These are phyloP conservation scores for Escarpia spicata DNA, from an alignment of 2,888 invertebrate species.

Conservation along the genomic window DNA sequence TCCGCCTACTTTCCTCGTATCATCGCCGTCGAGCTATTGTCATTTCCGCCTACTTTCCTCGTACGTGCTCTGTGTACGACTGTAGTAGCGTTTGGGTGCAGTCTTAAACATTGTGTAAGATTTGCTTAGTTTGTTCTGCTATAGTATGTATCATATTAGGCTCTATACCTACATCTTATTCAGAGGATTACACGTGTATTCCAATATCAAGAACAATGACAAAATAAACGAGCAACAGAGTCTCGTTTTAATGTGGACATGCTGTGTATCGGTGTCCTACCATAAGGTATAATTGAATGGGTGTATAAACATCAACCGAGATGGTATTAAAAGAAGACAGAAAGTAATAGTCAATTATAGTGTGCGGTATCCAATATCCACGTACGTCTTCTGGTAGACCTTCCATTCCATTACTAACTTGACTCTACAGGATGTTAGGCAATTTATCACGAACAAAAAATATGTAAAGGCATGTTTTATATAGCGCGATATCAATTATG, in stretches of 20 bases:
- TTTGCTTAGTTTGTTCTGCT: background rate
- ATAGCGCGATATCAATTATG: background rate
- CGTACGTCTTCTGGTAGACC: too few relatives aligned
- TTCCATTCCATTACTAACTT: too few relatives aligned
- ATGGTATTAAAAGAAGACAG: background rate
- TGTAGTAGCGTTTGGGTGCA: background rate
- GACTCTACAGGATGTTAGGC: too few relatives aligned
- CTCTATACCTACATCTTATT: background rate
- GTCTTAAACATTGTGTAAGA: background rate
- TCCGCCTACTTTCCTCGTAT: too few relatives aligned
- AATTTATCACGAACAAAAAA: too few relatives aligned
- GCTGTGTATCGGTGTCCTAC: background rate
- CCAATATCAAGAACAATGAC: background rate
- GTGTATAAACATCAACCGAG: background rate
- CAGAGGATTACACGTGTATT: background rate
- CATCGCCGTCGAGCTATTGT: too few relatives aligned
- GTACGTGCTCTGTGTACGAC: background rate
- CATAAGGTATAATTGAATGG: background rate
- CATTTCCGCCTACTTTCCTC: too few relatives aligned
- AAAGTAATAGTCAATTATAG: too few relatives aligned
- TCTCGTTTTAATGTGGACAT: background rate
- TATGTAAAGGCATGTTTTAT: background rate
- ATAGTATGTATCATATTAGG: background rate
- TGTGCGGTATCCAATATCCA: too few relatives aligned
- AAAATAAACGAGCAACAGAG: background rate